A percentile compares a stretch with the other conserved stretches of the same genome.
Evolutionary conservation across 2,797 vertebrate genomes (phyloP).

Genomic region (Odontamblyopus lacepedii): DNA sequence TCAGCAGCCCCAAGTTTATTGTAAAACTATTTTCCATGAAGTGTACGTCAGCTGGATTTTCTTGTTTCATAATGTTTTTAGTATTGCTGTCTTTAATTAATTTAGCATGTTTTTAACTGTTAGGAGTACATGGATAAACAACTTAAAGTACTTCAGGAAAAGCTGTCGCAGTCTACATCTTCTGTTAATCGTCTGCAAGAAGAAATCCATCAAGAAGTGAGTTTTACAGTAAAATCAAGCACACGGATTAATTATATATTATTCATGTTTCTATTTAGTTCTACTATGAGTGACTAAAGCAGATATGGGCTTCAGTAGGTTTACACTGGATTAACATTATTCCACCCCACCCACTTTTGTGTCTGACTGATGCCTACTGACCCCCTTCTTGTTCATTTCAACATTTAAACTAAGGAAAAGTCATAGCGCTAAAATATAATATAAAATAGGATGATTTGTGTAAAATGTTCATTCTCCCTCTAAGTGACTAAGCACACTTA

Average conservation of each 20-base stretch:
- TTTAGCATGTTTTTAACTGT: neutral
- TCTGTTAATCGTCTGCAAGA: constrained; percentile 36
- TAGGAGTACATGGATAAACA: constrained; percentile 60
- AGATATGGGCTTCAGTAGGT: neutral
- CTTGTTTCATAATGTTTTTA: neutral
- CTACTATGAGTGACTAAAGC: neutral
- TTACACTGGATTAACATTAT: neutral
- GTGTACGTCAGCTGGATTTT: neutral
- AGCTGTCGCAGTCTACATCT: constrained; percentile 33
- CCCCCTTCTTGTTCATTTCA: no score
- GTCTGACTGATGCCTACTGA: no score
- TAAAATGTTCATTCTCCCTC: no score
- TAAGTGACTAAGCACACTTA: no score
- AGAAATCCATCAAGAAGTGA: constrained; percentile 33
- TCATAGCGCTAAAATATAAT: no score
- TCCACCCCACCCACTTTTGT: no score
- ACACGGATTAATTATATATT: neutral
- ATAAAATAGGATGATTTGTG: no score
- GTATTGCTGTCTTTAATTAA: neutral
- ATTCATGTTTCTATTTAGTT: neutral
- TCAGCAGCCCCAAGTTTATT: no score
- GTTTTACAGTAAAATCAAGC: constrained; percentile 6
- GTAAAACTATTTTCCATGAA: no score
- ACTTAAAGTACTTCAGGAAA: constrained; percentile 37
- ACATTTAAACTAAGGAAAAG: no score